Evolutionary conservation across 2,113 vertebrate genomes (phyloP), one percentile per base, ranked within the genome.

Genomic region (Chrysochloris asiatica): DNA sequence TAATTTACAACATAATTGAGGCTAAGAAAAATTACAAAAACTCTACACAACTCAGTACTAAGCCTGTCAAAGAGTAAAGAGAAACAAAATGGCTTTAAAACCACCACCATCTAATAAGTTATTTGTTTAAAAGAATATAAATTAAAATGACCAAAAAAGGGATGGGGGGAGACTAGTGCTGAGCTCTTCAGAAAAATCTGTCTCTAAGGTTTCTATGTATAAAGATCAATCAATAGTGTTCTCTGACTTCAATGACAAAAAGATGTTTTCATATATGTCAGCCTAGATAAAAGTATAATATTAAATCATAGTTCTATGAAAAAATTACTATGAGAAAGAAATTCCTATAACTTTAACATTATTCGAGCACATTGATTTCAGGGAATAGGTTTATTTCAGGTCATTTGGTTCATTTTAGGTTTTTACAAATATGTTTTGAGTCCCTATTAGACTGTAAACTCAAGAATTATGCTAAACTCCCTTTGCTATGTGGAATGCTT

Each of bases 21-120:
- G 81, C 36, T 79, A 82, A 81, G 48, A 22, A 93, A 90, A 93
- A 94, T 54, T 73, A 87, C 30, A 84, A 87, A 93, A 91, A 47
- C 3, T 84, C 22, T 85, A 56, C 38, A 86, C 24, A 83, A 43
- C 1, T 47, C 47, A 80, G 41, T 4, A 41, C 47, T 81, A 56
- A 92, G n/a, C 19, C 36, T 73, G 76, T 22, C 90, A 56, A 80
- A 87, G 38, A 65, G 36, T 75, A 56, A 72, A 93, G 6, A 72
- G 36, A 92, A 92, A 90, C 7, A 83, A 9, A 19, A 92, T 19
- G 9, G 33, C 41, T 75, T 72, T 6, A 54, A 90, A 95, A 89
- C 10, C 84, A 65, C 45, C 86, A 76, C 14, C 26, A 71, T 26
- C 45, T 79, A 92, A 80, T 43, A 87, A 47, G 30, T 56, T 36